Base-by-base conservation (phyloP, 2,797 vertebrate genomes). In the Harpagifer antarcticus region DNA sequence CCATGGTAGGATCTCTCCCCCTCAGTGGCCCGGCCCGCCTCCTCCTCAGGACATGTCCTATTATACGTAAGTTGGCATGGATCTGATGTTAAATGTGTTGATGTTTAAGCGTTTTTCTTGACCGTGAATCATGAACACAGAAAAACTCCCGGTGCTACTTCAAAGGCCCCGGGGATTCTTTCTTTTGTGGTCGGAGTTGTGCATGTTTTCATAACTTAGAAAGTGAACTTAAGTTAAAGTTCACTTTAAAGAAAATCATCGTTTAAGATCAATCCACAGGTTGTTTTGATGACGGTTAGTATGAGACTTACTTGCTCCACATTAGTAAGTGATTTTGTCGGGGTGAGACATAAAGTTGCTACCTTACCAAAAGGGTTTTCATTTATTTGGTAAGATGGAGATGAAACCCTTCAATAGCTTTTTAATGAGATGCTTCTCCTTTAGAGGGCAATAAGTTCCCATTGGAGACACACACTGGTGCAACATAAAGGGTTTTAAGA, bases 11-110 rank as follows among this genome's bases (percentile, higher is more conserved):
- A 94, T 95, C 86, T 93, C 94, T 67, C 92, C 94, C 89, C 90
- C 93, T 73, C 94, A 93, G 61, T 95, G 94, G 94, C 66, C 85
- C 58, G 92, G 89, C 74, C 91, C 92, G 27, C 73, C 89, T 79
- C 2, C 89, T 79, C 2, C 60, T 78, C 94, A 86, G 83, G 94
- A 95, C 85, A 91, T 92, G 92, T 92, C 93, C 74, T 94, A 91
- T 89, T 95, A 94, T 92, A 90, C 92, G 94, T 95, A 94, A 95
- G 94, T 95, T 89, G 86, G 70, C 87, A 62, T 66, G 37, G 52
- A 42, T 73, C 79, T 79, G 49, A 74, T 82, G 31, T 72, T 68
- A 64, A 73, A 85, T 27, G 23, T 27, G 23, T 27, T 79, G 49
- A 72, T 82, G 31, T 72, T 68, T 64, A 73, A 85, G 58, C 0